phyloP scores from a whole-genome alignment of 2,113 vertebrate species.

The Galeopterus variegatus region DNA sequence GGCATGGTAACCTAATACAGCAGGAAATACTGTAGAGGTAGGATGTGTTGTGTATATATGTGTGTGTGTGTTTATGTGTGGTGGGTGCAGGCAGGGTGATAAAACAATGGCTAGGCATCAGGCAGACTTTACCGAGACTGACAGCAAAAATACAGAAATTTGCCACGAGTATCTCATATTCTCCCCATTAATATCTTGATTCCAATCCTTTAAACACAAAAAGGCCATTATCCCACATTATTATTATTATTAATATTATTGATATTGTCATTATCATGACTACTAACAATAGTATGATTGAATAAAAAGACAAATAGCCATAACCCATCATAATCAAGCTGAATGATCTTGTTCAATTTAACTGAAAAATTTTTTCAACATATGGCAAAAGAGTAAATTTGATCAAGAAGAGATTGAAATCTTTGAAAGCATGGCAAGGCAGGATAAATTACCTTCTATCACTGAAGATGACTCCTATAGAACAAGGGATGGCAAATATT shows the following conservation, averaged over 20 bases:
- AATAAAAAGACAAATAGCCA: not conserved
- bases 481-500: slow-evolving; percentile 39
- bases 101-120: not conserved
- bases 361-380: slow-evolving; percentile 38
- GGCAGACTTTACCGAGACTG: not conserved
- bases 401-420: not conserved
- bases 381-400: not conserved
- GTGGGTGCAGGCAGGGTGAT: not conserved
- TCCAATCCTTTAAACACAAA: not conserved
- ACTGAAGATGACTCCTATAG: not conserved
- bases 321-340: not conserved
- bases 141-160: not conserved
- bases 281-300: not conserved
- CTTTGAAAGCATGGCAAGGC: not conserved
- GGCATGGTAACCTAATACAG: not conserved
- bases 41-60: not conserved
- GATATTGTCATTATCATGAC: not conserved
- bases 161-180: not conserved
- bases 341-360: not conserved
- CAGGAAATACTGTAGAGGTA: not conserved
- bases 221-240: not conserved
- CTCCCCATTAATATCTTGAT: not conserved
- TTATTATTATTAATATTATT: not conserved
- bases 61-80: not conserved
- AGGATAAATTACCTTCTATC: not conserved